Conservation (phyloP, 2,888 invertebrate genomes). For the Taenaris catops region DNA sequence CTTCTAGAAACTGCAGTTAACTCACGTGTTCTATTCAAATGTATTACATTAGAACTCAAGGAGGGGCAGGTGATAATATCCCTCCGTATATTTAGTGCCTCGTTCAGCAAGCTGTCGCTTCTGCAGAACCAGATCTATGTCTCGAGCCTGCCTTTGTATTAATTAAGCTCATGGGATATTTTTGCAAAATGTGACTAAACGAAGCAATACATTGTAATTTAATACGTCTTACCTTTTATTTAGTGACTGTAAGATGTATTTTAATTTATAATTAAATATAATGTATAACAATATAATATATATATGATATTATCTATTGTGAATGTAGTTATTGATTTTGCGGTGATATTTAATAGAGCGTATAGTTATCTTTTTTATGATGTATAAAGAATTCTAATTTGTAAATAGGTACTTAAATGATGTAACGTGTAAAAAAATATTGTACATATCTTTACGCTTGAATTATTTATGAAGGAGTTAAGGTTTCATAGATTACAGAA, state of each 20-base stretch:
- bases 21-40: too few species aligned
- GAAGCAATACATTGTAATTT: conserved; percentile 89
- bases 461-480: conserved; percentile 72
- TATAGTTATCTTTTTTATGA: conserved; percentile 75
- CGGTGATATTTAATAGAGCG: conserved; percentile 75
- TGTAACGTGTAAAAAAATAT: conserved; percentile 76
- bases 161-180: too few species aligned
- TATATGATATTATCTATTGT: conserved; percentile 64
- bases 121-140: too few species aligned
- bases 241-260: conserved; percentile 69
- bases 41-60: too few species aligned
- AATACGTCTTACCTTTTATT: conserved; percentile 80
- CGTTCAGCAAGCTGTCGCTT: too few species aligned
- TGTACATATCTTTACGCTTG: conserved; percentile 80
- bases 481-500: conserved; percentile 48
- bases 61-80: too few species aligned
- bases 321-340: conserved; percentile 76
- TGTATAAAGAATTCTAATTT: conserved; percentile 79
- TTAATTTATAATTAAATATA: conserved; percentile 50
- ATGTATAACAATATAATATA: conserved; percentile 56
- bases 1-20: too few species aligned
- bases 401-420: conserved; percentile 78
- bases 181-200: conserved; percentile 85
- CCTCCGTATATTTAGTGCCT: too few species aligned
- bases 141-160: too few species aligned